Base-by-base conservation (phyloP, 2,113 vertebrate genomes). In the Mesitornis unicolor region DNA sequence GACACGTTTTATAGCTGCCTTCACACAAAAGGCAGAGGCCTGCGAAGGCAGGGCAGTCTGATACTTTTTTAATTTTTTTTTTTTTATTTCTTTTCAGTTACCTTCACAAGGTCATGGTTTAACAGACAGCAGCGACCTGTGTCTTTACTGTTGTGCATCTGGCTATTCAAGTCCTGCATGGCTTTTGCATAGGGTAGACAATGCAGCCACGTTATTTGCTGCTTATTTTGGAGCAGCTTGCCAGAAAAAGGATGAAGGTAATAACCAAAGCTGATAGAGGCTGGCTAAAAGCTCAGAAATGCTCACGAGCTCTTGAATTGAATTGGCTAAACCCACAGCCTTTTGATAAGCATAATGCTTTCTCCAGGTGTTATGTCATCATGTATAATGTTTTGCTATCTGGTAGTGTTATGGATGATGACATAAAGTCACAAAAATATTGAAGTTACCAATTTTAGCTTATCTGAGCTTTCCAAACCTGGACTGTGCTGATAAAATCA, bases 391-490 rank as follows among this genome's bases (percentile, higher is more conserved):
- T 84, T 88, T 78, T 91, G 63, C 82, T 83, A 53, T 80, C 76
- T 38, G 40, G 70, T 83, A 91, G 87, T n/a, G 0, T 83, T 95
- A 89, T 96, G 84, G 78, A 91, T 90, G 93, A 91, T 97, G 97
- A 97, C 94, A 92, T 56, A 61, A 89, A 95, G 94, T 97, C 94
- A 97, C 89, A 96, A 91, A 93, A 96, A 96, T 95, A 85, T 95
- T 63, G 26, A 83, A 73, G 79, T 94, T 94, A 95, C 65, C 57
- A 43, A 87, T 73, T 60, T 76, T 84, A 87, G 51, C 91, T 94
- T 96, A 84, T 91, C 82, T 73, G 92, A 94, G 91, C 91, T 94
- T 94, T 95, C 70, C 54, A 95, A 88, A 78, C 92, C 69, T 60
- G 70, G 87, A 73, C 53, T 51, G 22, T 20, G 31, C 50, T 71